Base-by-base conservation (phyloP, 2,113 vertebrate genomes). In the Mandrillus leucophaeus region DNA sequence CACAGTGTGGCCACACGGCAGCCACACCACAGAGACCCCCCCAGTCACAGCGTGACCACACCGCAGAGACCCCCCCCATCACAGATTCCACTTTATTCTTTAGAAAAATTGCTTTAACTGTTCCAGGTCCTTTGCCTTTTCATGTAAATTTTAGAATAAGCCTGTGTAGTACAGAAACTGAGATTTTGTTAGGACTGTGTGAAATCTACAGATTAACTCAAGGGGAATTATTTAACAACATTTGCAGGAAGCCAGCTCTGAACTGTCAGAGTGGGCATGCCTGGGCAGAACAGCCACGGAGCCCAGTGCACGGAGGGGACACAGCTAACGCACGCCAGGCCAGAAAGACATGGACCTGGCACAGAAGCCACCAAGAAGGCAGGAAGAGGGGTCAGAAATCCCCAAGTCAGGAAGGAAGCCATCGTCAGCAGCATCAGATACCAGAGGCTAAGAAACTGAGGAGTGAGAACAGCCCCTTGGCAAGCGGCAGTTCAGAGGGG, bases 281-380 rank as follows among this genome's bases (percentile, higher is more conserved):
- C 52, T 9, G 48, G 72, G 7, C 5, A 6, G 59, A 66, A 43
- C 13, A 10, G 30, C 11, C 35, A 17, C 1, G 20, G 32, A 59
- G 48, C 18, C 35, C 25, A 43, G 12, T 14, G 6, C n/a, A 27
- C 17, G 18, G 30, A 82, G 20, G 2, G 38, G 48, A 30, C 45
- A 25, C 12, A 22, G n/a, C 45, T n/a, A 55, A 35, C 9, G 2
- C 5, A 35, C 8, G 5, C 6, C 0, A 20, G 9, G 70, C 68
- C 43, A 3, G 8, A 43, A 22, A 52, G 64, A 20, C 22, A 8
- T 1, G 10, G 52, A 38, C 3, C 0, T 30, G 11, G 9, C 35
- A 72, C 45, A 50, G 22, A 7, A 64, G 40, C 40, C 66, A 3
- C 9, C 22, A 45, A 64, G 10, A 57, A 73, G 45, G 27, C 13